Evolutionary conservation across 2,797 vertebrate genomes (phyloP), one percentile per base, ranked within the genome.

Genomic region (Paedocypris micromegethes): DNA sequence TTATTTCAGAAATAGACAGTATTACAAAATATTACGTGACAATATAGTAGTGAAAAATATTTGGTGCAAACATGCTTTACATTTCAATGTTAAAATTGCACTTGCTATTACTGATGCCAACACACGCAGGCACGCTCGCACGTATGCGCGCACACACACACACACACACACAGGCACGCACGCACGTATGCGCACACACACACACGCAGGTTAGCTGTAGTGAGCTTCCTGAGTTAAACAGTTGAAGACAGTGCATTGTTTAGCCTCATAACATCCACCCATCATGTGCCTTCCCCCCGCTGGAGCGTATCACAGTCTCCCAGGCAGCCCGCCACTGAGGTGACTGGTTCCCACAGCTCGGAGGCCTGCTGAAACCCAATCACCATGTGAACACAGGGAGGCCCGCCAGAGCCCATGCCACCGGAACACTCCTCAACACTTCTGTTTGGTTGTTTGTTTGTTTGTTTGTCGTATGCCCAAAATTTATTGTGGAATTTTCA

Each of bases 321-420:
- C 79, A 77, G 4, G 4, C 79, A 74, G 58, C 6, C 76, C 79
- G 81, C 83, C 80, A 84, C 80, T 9, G 51, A 72, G 77, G 59
- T 52, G 75, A 80, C 79, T 83, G 44, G 60, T 87, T 90, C 85
- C 83, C 87, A 88, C 84, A 87, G 82, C 79, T 79, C 81, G 55
- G 77, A 78, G 81, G 77, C 77, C 73, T 72, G 77, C 75, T 84
- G 85, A 86, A 90, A 91, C 77, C 80, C 84, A 87, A 82, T 91
- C 79, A 6, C 82, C 76, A 75, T 90, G 87, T 58, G 87, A 85
- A 83, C 74, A 68, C 74, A 68, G 72, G 80, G 51, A 66, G 68
- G 77, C 74, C 66, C 58, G 44, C 69, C 62, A 59, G 72, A 59
- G 75, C 58, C 45, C 73, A 50, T 77, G 75, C 70, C 48, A 66